Evolutionary conservation across 2,888 invertebrate species (phyloP).

Genomic region (Eurytoma californica): DNA sequence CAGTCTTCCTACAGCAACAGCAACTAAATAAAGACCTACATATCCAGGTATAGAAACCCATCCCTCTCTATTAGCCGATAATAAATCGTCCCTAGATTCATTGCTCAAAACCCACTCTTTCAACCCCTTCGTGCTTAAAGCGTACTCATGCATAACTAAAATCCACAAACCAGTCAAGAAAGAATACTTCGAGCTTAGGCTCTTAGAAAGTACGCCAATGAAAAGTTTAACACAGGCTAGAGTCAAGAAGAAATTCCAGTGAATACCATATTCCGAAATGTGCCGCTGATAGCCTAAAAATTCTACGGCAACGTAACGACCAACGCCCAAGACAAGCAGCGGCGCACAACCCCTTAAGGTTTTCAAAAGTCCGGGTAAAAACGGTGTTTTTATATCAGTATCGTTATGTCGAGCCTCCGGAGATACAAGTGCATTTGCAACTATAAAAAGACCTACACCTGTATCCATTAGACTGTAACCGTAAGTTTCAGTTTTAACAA

Average conservation of each 20-base stretch:
- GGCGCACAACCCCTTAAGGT: constrained; percentile 74
- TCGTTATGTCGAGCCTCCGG: constrained; percentile 75
- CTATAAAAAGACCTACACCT: constrained; percentile 92
- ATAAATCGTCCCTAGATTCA: constrained; percentile 77
- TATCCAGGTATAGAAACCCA: constrained; percentile 91
- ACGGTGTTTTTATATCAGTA: constrained; percentile 48
- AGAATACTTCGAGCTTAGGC: constrained; percentile 76
- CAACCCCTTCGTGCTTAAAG: constrained; percentile 79
- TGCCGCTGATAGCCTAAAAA: constrained; percentile 89
- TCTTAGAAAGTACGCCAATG: constrained; percentile 79
- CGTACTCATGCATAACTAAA: constrained; percentile 81
- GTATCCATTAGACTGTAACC: constrained; percentile 96
- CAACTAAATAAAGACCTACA: constrained; percentile 87
- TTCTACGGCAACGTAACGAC: constrained; percentile 79
- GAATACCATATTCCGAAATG: constrained; percentile 94
- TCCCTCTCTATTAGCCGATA: constrained; percentile 94
- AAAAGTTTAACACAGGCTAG: constrained; percentile 88
- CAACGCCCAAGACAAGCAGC: constrained; percentile 80
- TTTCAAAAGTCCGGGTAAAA: constrained; percentile 56
- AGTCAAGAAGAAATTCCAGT: constrained; percentile 99
- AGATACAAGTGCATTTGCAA: constrained; percentile 87
- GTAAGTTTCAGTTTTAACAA: constrained; percentile 90
- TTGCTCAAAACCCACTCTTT: constrained; percentile 83
- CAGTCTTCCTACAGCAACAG: constrained; percentile 80
- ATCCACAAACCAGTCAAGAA: constrained; percentile 78